Conservation (phyloP, 2,888 invertebrate genomes). For the Andrena minutula region DNA sequence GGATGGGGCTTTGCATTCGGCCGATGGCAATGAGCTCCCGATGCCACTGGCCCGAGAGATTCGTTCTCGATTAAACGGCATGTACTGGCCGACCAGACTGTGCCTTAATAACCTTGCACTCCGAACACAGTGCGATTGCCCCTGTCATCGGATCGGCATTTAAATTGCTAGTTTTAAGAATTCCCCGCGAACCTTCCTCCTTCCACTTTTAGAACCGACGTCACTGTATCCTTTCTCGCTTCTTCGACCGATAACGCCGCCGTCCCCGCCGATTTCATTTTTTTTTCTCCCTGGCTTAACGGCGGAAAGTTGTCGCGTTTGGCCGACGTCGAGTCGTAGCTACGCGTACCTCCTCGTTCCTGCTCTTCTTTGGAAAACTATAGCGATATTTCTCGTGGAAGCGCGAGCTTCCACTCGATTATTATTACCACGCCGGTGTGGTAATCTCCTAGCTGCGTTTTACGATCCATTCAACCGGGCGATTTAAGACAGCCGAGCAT, state of each 20-base stretch:
- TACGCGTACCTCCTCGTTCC: neutral
- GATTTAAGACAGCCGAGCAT: slow-evolving; percentile 71
- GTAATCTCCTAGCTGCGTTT: slow-evolving; percentile 67
- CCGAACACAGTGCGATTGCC: slow-evolving; percentile 53
- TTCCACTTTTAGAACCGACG: slow-evolving; percentile 16
- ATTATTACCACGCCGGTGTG: slow-evolving; percentile 63
- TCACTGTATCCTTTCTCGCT: neutral
- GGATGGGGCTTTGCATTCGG: slow-evolving; percentile 35
- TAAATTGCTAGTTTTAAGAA: slow-evolving; percentile 63
- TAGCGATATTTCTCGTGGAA: slow-evolving; percentile 45
- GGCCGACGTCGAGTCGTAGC: neutral
- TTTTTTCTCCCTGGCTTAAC: too few species aligned
- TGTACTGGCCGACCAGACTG: slow-evolving; percentile 57
- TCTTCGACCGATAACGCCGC: neutral
- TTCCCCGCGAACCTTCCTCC: slow-evolving; percentile 53
- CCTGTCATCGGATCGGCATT: slow-evolving; percentile 64
- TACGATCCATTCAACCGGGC: slow-evolving; percentile 77
- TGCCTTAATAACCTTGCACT: slow-evolving; percentile 68
- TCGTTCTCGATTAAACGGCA: slow-evolving; percentile 58
- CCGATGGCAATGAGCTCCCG: slow-evolving; percentile 60
- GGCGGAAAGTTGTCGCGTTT: neutral
- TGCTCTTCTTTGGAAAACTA: neutral
- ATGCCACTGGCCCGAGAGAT: slow-evolving; percentile 63
- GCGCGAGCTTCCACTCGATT: slow-evolving; percentile 73
- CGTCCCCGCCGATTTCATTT: neutral